Conservation (phyloP, 1,140 invertebrate genomes). For the Solenopsis fugax region DNA sequence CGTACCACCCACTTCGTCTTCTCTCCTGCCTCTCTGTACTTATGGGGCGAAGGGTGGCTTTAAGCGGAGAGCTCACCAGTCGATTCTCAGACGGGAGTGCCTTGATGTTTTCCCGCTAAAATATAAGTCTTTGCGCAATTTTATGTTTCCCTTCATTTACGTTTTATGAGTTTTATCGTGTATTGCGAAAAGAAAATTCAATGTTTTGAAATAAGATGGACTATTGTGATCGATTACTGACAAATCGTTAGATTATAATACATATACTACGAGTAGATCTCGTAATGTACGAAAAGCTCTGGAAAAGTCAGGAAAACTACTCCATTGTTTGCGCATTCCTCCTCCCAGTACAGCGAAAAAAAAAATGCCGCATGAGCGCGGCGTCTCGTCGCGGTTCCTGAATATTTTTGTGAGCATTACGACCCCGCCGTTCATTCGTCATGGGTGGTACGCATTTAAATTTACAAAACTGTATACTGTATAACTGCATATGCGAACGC, state of each 20-base stretch:
- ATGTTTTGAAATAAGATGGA: neutral
- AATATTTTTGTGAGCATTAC: conserved; percentile 76
- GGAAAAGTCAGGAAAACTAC: neutral
- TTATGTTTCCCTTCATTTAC: neutral
- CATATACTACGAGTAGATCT: neutral
- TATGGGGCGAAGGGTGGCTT: conserved; percentile 71
- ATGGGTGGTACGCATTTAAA: conserved; percentile 69
- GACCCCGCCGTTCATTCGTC: conserved; percentile 57
- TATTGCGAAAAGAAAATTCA: neutral
- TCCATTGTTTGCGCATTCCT: conserved; percentile 49
- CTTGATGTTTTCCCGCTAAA: conserved; percentile 56
- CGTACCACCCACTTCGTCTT: conserved; percentile 77
- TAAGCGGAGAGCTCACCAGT: conserved; percentile 69
- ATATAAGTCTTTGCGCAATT: neutral
- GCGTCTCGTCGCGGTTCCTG: conserved; percentile 46
- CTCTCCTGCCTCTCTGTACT: conserved; percentile 77
- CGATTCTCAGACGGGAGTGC: conserved; percentile 61
- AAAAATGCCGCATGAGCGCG: conserved; percentile 29
- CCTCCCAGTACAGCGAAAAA: conserved; percentile 38
- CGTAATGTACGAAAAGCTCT: neutral
- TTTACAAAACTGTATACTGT: conserved; percentile 71
- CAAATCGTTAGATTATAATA: neutral
- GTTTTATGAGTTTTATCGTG: neutral
- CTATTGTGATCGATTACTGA: neutral
- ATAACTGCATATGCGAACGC: conserved; percentile 31